These are phyloP conservation scores for Mimas tiliae DNA, from an alignment of 2,888 invertebrate species.

Conservation along the genomic window DNA sequence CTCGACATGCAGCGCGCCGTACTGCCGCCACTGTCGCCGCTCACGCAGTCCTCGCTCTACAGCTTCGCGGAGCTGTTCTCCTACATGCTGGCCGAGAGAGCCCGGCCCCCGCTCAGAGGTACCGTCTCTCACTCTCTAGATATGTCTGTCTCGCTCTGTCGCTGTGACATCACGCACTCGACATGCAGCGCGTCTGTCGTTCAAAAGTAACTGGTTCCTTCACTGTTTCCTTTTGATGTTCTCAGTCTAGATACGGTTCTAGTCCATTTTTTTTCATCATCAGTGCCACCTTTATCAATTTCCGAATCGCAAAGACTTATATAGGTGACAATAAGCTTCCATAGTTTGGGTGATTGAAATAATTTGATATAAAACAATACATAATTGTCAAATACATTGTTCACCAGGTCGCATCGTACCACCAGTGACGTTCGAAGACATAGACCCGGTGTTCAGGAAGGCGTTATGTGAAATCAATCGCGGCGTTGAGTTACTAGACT, in stretches of 20 bases:
- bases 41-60: slow-evolving; percentile 97
- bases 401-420: slow-evolving; percentile 88
- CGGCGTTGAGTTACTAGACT: slow-evolving; percentile 85
- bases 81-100: slow-evolving; percentile 96
- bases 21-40: slow-evolving; percentile 95
- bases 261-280: too few relatives aligned
- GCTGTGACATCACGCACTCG: not conserved
- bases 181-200: too few relatives aligned
- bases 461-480: slow-evolving; percentile 91
- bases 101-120: slow-evolving; percentile 87
- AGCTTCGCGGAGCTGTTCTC: slow-evolving; percentile 97
- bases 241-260: too few relatives aligned
- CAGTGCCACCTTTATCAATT: too few relatives aligned
- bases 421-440: slow-evolving; percentile 91
- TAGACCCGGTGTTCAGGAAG: slow-evolving; percentile 92
- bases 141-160: not conserved
- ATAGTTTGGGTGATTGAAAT: too few relatives aligned
- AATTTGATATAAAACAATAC: not conserved
- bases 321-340: too few relatives aligned
- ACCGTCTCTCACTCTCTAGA: slow-evolving; percentile 6
- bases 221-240: too few relatives aligned
- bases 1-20: slow-evolving; percentile 97
- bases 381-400: not conserved
- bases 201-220: too few relatives aligned
- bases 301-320: too few relatives aligned